Conservation (phyloP, 2,113 vertebrate genomes). For the Paracyprichromis sp. region DNA sequence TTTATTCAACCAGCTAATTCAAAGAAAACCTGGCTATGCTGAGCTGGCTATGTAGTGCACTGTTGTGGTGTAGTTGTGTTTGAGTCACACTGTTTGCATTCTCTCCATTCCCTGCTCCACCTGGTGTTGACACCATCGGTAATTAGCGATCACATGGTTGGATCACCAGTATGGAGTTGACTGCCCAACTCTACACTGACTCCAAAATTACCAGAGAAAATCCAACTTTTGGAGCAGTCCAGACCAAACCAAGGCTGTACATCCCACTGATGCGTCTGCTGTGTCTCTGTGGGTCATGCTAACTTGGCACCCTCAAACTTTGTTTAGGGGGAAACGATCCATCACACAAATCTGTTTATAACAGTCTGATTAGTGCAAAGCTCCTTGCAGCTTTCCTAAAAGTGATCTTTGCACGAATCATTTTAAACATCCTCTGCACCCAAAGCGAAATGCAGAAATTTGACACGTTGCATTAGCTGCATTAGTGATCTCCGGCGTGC, state of each 20-base stretch:
- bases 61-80: background rate
- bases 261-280: background rate
- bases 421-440: background rate
- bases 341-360: background rate
- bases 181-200: background rate
- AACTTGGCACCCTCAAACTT: background rate
- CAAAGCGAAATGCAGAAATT: background rate
- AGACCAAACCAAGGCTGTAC: background rate
- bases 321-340: background rate
- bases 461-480: background rate
- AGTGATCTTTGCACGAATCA: background rate
- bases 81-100: background rate
- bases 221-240: background rate
- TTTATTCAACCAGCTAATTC: background rate
- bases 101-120: background rate
- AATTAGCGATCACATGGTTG: background rate
- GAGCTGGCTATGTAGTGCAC: background rate
- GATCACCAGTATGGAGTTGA: background rate
- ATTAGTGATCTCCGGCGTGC: background rate
- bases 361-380: background rate
- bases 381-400: background rate
- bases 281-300: background rate
- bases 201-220: background rate
- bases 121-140: rapidly evolving
- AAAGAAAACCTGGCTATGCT: background rate